Evolutionary conservation across 2,797 vertebrate genomes (phyloP).

Genomic region (Sebastes oblongus): DNA sequence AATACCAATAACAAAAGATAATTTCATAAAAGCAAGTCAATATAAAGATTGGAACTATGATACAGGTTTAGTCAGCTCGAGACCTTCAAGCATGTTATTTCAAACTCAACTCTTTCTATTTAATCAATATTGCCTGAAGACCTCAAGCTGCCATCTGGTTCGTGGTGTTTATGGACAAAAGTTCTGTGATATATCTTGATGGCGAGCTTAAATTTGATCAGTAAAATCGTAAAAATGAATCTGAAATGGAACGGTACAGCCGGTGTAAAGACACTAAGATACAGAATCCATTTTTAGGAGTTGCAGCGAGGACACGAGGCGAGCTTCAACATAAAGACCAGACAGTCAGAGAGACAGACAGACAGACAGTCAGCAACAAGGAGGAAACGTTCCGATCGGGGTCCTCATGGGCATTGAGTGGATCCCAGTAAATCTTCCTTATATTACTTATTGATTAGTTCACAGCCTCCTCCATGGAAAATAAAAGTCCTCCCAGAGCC

Average conservation of each 20-base stretch:
- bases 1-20: slow-evolving; percentile 20
- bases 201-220: slow-evolving; percentile 1
- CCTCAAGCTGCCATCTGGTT: slow-evolving; percentile 18
- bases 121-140: slow-evolving; percentile 6
- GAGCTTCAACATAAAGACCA: not conserved
- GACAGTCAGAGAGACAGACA: not conserved
- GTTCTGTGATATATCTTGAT: not conserved
- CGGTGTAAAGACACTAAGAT: not conserved
- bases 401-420: slow-evolving; percentile 29
- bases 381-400: slow-evolving; percentile 24
- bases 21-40: slow-evolving; percentile 18
- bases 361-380: not conserved
- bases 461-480: slow-evolving; percentile 46
- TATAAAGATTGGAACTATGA: slow-evolving; percentile 13
- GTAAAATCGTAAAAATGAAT: not conserved
- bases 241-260: not conserved
- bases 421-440: slow-evolving; percentile 67
- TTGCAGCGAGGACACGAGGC: not conserved
- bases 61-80: slow-evolving; percentile 1
- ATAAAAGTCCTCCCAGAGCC: slow-evolving; percentile 46
- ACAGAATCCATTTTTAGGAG: not conserved
- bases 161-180: not conserved
- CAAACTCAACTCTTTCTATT: slow-evolving; percentile 11
- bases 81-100: slow-evolving; percentile 9
- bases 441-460: slow-evolving; percentile 78